Percentiles rank a stretch among this genome's conserved stretches.
These are phyloP conservation scores for Autographa pulchrina DNA, from an alignment of 2,888 invertebrate species.

Conservation along the genomic window DNA sequence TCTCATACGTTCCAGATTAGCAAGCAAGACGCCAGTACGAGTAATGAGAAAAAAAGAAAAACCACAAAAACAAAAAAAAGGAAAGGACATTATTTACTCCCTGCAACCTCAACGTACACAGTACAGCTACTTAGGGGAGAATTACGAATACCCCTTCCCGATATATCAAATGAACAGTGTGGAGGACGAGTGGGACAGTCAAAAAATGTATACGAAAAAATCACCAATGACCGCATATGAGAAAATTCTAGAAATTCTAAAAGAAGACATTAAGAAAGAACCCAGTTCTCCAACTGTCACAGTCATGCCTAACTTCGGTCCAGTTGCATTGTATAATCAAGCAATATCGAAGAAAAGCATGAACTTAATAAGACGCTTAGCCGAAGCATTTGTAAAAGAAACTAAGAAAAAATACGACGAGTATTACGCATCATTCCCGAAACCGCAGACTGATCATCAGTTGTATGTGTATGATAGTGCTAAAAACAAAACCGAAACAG, in stretches of 20 bases:
- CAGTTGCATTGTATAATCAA: slow-evolving; percentile 77
- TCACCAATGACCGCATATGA: slow-evolving; percentile 63
- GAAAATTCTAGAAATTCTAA: slow-evolving; percentile 71
- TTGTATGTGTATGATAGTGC: slow-evolving; percentile 48
- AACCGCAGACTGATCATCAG: slow-evolving; percentile 29
- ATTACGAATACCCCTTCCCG: slow-evolving; percentile 18
- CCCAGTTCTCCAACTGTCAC: slow-evolving; percentile 72
- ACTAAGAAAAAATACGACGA: slow-evolving; percentile 40
- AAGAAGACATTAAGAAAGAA: slow-evolving; percentile 67
- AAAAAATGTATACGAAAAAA: slow-evolving; percentile 13
- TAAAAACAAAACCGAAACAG: slow-evolving; percentile 41
- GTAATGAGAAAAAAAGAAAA: slow-evolving; percentile 60
- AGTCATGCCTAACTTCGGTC: slow-evolving; percentile 72
- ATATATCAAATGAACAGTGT: slow-evolving; percentile 25
- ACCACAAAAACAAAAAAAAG: neutral
- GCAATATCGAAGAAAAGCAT: slow-evolving; percentile 76
- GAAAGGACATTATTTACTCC: neutral
- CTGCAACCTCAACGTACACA: slow-evolving; percentile 3
- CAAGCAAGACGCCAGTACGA: slow-evolving; percentile 58
- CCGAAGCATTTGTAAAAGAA: slow-evolving; percentile 66
- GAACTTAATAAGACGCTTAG: slow-evolving; percentile 71
- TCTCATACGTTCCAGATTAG: slow-evolving; percentile 69
- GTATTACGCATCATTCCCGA: slow-evolving; percentile 44
- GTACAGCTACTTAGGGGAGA: slow-evolving; percentile 20
- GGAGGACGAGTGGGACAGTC: slow-evolving; percentile 25